These are phyloP conservation scores for Tapera naevia DNA, from an alignment of 2,797 vertebrate species.

Conservation along the genomic window DNA sequence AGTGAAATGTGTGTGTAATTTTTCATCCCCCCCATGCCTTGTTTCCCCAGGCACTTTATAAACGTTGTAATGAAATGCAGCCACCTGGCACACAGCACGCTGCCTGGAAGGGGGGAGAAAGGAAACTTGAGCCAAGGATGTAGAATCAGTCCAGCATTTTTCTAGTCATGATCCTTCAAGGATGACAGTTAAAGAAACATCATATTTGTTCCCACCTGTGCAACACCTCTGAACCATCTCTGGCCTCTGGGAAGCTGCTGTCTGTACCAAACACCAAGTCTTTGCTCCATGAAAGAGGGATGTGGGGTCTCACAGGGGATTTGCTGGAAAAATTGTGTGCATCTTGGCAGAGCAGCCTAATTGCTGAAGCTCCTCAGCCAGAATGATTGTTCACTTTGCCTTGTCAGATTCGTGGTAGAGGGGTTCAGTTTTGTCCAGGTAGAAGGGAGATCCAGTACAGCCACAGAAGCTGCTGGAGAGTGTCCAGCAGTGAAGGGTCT, in stretches of 20 bases:
- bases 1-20: not conserved
- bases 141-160: not conserved
- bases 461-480: not conserved
- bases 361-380: not conserved
- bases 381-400: not conserved
- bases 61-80: conserved; percentile 14
- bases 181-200: rapidly evolving
- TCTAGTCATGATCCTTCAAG: not conserved
- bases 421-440: not conserved
- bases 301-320: not conserved
- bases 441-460: not conserved
- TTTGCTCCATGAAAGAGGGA: not conserved
- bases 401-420: not conserved
- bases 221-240: not conserved
- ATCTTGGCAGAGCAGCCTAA: not conserved
- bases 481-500: too few relatives aligned
- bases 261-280: not conserved
- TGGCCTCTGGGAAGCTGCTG: not conserved
- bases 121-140: not conserved
- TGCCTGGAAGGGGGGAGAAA: not conserved
- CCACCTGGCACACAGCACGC: not conserved
- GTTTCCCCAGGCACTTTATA: conserved; percentile 13
- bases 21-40: not conserved
- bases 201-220: not conserved
- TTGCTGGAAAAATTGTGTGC: not conserved